These are phyloP conservation scores for Archivesica marissinica DNA, from an alignment of 1,140 invertebrate genomes.

Conservation along the genomic window DNA sequence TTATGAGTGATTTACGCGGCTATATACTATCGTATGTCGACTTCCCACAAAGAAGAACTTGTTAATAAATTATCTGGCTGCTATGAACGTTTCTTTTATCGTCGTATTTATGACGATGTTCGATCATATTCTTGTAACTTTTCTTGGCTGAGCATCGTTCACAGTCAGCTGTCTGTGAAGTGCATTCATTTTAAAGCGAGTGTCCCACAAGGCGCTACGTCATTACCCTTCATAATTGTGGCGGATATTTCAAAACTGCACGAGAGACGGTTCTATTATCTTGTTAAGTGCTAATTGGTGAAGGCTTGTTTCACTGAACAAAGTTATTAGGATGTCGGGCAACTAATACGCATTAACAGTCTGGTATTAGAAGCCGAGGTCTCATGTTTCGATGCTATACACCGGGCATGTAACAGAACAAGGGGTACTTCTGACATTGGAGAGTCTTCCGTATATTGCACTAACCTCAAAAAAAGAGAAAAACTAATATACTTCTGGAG, in stretches of 20 bases:
- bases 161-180: not conserved
- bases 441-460: no score
- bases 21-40: not conserved
- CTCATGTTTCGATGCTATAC: not conserved
- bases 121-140: not conserved
- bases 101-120: slow-evolving; percentile 5
- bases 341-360: no score
- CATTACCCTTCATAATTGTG: not conserved
- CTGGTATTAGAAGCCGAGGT: not conserved
- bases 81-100: not conserved
- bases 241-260: not conserved
- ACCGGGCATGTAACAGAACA: not conserved
- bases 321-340: not conserved
- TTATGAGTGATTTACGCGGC: slow-evolving; percentile 9
- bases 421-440: no score
- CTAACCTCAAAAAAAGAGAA: no score
- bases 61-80: not conserved
- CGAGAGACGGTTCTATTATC: not conserved
- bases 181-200: not conserved
- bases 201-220: not conserved
- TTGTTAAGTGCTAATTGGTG: not conserved
- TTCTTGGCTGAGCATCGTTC: slow-evolving; percentile 1
- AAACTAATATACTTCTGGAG: no score
- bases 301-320: not conserved
- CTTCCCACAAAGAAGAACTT: slow-evolving; percentile 3